Evolutionary conservation across 2,113 vertebrate genomes (phyloP).

Genomic region (Spizaetus ornatus): DNA sequence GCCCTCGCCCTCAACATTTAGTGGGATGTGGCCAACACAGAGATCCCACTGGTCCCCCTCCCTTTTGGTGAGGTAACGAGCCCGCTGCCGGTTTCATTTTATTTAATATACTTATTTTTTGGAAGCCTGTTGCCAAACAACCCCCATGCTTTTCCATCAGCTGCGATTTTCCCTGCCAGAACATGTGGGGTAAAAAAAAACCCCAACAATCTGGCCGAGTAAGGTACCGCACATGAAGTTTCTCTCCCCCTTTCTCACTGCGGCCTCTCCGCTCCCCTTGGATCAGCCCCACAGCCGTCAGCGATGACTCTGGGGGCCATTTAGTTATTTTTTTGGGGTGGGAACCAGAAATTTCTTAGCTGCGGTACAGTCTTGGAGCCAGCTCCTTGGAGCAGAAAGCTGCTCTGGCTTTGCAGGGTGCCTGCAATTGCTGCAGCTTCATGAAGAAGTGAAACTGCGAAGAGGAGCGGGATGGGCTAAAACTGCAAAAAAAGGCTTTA

Average conservation of each 20-base stretch:
- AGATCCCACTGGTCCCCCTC: rapidly evolving
- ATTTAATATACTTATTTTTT: background rate
- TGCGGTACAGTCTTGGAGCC: rapidly evolving
- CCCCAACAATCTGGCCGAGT: background rate
- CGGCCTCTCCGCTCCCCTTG: background rate
- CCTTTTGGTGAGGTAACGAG: rapidly evolving
- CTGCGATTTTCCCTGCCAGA: background rate
- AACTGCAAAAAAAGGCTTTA: background rate
- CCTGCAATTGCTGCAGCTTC: background rate
- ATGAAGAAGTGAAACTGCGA: background rate
- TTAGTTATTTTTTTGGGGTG: background rate
- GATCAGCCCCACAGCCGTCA: background rate
- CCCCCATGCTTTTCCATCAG: background rate
- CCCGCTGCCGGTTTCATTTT: background rate
- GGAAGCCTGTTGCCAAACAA: background rate
- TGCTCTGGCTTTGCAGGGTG: background rate
- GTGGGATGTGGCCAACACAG: background rate
- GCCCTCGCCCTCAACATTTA: background rate
- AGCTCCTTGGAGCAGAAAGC: rapidly evolving
- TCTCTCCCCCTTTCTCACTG: background rate
- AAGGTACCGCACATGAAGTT: rapidly evolving
- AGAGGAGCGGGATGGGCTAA: background rate
- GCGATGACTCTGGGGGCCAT: background rate
- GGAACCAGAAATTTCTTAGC: background rate
- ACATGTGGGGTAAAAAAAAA: background rate